A percentile compares a stretch with the other conserved stretches of the same genome.
These are phyloP conservation scores for Agapostemon virescens DNA, from an alignment of 2,888 invertebrate species.

Conservation along the genomic window DNA sequence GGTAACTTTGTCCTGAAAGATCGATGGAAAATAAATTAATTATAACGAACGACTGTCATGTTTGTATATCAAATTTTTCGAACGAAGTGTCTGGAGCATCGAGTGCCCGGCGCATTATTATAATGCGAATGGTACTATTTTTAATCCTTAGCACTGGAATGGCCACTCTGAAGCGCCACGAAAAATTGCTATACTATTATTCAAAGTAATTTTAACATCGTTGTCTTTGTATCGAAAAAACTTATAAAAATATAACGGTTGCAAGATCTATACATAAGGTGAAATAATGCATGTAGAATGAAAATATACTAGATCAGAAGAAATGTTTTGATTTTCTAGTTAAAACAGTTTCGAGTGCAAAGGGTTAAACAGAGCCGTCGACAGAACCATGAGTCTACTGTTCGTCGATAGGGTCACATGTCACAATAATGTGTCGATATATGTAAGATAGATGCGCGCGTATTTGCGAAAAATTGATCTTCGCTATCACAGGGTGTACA, in stretches of 20 bases:
- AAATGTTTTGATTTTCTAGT: too few species aligned
- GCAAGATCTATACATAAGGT: too few species aligned
- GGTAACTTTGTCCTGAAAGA: not conserved
- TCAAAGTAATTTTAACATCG: too few species aligned
- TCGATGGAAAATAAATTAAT: not conserved
- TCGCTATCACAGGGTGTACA: not conserved
- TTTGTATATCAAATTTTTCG: not conserved
- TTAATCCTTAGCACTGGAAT: too few species aligned
- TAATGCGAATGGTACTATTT: not conserved
- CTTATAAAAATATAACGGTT: too few species aligned
- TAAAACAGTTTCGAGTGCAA: too few species aligned
- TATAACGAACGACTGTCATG: not conserved
- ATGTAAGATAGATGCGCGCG: not conserved
- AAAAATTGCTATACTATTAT: too few species aligned
- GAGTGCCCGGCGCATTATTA: not conserved
- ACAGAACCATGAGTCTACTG: not conserved
- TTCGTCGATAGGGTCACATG: constrained; percentile 24
- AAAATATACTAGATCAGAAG: too few species aligned
- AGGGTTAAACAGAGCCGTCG: not conserved
- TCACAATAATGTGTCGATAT: not conserved
- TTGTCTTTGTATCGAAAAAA: too few species aligned
- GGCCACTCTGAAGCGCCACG: too few species aligned
- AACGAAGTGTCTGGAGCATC: constrained; percentile 4
- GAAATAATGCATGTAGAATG: too few species aligned
- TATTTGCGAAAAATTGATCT: not conserved